A percentile compares a stretch with the other conserved stretches of the same genome.
Evolutionary conservation across 1,140 invertebrate species (phyloP).

Genomic region (Camponotus pennsylvanicus): DNA sequence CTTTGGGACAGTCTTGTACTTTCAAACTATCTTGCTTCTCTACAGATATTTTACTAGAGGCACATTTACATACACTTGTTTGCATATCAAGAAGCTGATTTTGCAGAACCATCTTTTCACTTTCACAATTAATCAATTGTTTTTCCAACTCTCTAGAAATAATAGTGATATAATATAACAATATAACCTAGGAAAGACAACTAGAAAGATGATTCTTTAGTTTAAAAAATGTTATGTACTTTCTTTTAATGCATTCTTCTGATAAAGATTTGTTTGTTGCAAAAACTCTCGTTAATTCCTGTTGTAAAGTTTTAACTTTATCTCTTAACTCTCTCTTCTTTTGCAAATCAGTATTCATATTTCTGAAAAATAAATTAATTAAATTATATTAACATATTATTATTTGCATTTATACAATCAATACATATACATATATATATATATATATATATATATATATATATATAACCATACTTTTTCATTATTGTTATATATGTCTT

Average conservation of each 20-base stretch:
- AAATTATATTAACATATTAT: constrained; percentile 14
- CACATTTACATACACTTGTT: neutral
- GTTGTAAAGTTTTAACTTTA: constrained; percentile 80
- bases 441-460: constrained; percentile 28
- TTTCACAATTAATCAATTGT: constrained; percentile 69
- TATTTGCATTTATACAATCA: neutral
- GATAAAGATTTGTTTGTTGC: constrained; percentile 68
- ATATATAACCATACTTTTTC: constrained; percentile 77
- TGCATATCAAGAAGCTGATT: constrained; percentile 45
- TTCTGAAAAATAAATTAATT: constrained; percentile 71
- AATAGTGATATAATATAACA: neutral
- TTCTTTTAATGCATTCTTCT: constrained; percentile 65
- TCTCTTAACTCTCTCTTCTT: constrained; percentile 79
- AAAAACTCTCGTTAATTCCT: constrained; percentile 77
- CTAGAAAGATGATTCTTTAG: neutral
- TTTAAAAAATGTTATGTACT: constrained; percentile 62
- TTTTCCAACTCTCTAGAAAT: constrained; percentile 75
- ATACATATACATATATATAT: neutral
- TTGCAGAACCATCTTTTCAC: constrained; percentile 67
- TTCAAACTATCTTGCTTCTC: neutral
- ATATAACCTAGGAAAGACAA: neutral
- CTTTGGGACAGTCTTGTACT: neutral
- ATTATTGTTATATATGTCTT: constrained; percentile 78
- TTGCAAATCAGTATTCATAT: constrained; percentile 81
- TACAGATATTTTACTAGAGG: neutral